A percentile compares a stretch with the other conserved stretches of the same genome.
Evolutionary conservation across 2,113 vertebrate genomes (phyloP).

Genomic region (Xiphophorus couchianus): DNA sequence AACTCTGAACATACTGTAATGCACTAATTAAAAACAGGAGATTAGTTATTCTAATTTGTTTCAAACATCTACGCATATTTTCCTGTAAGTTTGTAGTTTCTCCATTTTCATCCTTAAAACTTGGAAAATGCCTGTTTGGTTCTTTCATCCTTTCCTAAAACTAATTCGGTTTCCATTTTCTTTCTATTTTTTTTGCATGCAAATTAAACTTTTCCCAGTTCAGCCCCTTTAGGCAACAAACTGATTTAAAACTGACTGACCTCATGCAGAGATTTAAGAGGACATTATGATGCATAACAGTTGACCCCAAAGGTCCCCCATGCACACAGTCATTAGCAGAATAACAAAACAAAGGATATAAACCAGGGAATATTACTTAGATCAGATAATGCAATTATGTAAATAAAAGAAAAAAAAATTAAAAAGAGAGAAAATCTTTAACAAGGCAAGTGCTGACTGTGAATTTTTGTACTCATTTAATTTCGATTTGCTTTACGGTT

Average conservation of each 20-base stretch:
- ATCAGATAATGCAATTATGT: neutral
- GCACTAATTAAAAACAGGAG: no score
- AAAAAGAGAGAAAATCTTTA: neutral
- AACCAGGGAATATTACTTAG: constrained; percentile 26
- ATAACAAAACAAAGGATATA: constrained; percentile 47
- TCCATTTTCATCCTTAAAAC: neutral
- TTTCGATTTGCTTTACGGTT: neutral
- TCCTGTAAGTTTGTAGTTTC: neutral
- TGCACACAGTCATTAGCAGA: constrained; percentile 57
- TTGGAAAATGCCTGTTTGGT: neutral
- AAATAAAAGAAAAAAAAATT: neutral
- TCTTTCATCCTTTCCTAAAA: neutral
- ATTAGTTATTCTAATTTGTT: neutral
- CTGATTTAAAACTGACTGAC: constrained; percentile 27
- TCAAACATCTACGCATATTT: neutral
- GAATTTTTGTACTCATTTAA: neutral
- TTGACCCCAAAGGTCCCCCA: constrained; percentile 41
- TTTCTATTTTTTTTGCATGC: constrained; percentile 2
- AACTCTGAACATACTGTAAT: no score
- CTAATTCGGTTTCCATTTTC: neutral
- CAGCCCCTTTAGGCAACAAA: constrained; percentile 40
- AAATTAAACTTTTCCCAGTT: constrained; percentile 28
- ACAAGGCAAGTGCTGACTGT: neutral
- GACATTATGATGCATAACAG: constrained; percentile 59
- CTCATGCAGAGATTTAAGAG: constrained; percentile 45